Evolutionary conservation across 2,797 vertebrate species (phyloP).

Genomic region (Rhynchotus rufescens): DNA sequence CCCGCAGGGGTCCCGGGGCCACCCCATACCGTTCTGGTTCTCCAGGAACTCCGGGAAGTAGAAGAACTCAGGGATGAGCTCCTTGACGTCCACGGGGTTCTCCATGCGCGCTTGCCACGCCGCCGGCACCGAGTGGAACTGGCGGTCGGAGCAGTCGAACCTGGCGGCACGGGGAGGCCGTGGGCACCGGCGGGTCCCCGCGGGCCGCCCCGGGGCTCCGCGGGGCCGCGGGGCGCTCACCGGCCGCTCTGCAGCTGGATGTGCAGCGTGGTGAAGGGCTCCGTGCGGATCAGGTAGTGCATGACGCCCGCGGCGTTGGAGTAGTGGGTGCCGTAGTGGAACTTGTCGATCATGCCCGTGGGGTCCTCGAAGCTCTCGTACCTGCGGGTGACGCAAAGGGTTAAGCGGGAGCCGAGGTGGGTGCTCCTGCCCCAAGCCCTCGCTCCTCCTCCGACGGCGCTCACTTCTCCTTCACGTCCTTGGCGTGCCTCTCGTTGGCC

Average conservation of each 20-base stretch:
- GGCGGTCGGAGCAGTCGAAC: constrained; percentile 96
- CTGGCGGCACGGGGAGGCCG: constrained; percentile 58
- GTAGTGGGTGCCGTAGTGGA: constrained; percentile 99
- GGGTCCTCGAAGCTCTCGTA: constrained; percentile 98
- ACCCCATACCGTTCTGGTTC: constrained; percentile 88
- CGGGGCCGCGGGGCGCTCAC: constrained; percentile 34
- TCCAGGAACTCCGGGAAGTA: constrained; percentile 95
- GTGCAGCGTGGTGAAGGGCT: constrained; percentile 95
- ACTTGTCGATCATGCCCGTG: constrained; percentile 93
- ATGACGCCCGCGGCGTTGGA: constrained; percentile 98
- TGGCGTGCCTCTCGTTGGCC: constrained; percentile 92
- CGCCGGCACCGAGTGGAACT: constrained; percentile 95
- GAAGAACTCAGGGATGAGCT: constrained; percentile 98
- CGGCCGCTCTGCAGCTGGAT: constrained; percentile 97
- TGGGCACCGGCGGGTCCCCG: background rate
- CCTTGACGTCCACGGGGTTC: constrained; percentile 95
- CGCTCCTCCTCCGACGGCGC: background rate
- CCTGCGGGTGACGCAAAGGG: constrained; percentile 65
- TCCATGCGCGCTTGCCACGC: constrained; percentile 98
- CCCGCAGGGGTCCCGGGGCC: too few relatives aligned
- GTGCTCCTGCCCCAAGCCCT: fast-evolving
- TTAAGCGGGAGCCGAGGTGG: background rate
- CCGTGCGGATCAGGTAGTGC: constrained; percentile 98
- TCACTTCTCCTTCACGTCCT: constrained; percentile 95
- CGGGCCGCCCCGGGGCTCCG: too few relatives aligned